Evolutionary conservation across 2,888 invertebrate species (phyloP).

Genomic region (Synanthedon andrenaeformis): DNA sequence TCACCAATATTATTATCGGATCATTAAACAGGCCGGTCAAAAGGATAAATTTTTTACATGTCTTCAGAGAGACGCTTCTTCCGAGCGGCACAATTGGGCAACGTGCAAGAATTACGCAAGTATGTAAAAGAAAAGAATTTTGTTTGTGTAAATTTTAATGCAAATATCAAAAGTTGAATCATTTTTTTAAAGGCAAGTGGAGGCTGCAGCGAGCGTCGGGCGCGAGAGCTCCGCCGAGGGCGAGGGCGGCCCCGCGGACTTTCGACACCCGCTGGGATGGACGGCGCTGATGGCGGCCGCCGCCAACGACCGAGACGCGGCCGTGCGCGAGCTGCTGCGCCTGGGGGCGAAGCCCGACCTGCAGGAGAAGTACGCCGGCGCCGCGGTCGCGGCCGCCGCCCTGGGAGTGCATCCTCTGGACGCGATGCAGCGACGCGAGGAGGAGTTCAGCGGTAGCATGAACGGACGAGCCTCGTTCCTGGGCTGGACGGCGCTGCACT

Average conservation of each 20-base stretch:
- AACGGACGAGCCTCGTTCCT: constrained; percentile 81
- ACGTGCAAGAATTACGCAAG: constrained; percentile 47
- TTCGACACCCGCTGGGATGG: constrained; percentile 85
- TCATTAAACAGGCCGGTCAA: no score
- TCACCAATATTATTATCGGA: no score
- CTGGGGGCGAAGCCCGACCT: constrained; percentile 84
- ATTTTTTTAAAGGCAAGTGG: constrained; percentile 29
- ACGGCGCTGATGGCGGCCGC: constrained; percentile 87
- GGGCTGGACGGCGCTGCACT: constrained; percentile 90
- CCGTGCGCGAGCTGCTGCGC: constrained; percentile 72
- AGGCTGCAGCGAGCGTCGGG: constrained; percentile 15
- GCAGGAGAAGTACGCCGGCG: constrained; percentile 81
- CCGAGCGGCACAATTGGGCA: constrained; percentile 52
- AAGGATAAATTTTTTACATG: background rate
- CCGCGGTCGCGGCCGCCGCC: constrained; percentile 73
- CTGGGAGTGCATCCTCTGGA: constrained; percentile 80
- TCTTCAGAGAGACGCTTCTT: constrained; percentile 49
- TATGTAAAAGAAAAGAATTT: constrained; percentile 14
- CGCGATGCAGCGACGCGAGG: constrained; percentile 78
- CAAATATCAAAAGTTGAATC: no score
- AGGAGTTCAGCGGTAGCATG: constrained; percentile 82
- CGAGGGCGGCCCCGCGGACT: constrained; percentile 73
- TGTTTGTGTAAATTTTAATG: no score
- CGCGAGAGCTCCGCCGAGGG: constrained; percentile 22
- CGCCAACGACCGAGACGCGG: constrained; percentile 77